Conservation (phyloP, 2,888 invertebrate species). For the Heteropelma amictum region DNA sequence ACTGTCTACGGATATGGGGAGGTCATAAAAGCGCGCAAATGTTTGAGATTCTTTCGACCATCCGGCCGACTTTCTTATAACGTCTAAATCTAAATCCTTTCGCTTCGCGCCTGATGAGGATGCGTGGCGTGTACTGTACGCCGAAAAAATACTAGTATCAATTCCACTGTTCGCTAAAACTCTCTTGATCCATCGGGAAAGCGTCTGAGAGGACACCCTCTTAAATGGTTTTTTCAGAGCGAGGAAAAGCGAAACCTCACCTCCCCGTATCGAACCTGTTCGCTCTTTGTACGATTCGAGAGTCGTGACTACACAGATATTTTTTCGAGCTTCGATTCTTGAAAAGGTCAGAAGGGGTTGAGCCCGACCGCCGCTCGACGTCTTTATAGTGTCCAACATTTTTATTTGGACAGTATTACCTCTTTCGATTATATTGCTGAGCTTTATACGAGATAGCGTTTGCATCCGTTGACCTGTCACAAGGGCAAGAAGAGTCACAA, state of each 20-base stretch:
- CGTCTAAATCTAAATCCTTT: slow-evolving; percentile 20
- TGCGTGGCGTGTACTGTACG: slow-evolving; percentile 16
- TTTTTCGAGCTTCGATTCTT: slow-evolving; percentile 9
- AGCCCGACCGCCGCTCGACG: slow-evolving; percentile 10
- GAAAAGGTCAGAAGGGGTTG: slow-evolving; percentile 23
- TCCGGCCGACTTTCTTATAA: slow-evolving; percentile 19
- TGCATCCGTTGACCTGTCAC: slow-evolving; percentile 9
- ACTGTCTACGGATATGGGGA: neutral
- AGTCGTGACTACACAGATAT: slow-evolving; percentile 14
- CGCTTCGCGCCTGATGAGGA: slow-evolving; percentile 17
- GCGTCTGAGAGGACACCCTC: slow-evolving; percentile 3
- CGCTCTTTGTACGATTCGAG: slow-evolving; percentile 7
- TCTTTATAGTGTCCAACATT: slow-evolving; percentile 5
- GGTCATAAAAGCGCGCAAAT: slow-evolving; percentile 24
- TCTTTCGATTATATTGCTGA: slow-evolving; percentile 16
- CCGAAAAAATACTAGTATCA: slow-evolving; percentile 14
- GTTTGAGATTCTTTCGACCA: slow-evolving; percentile 18
- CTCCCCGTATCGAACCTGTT: slow-evolving; percentile 11
- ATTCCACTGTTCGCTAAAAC: slow-evolving; percentile 3
- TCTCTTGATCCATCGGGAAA: slow-evolving; percentile 14
- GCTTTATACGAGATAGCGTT: slow-evolving; percentile 13
- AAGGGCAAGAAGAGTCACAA: slow-evolving; percentile 1
- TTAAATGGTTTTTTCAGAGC: slow-evolving; percentile 16
- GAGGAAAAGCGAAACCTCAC: slow-evolving; percentile 13
- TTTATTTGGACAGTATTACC: slow-evolving; percentile 6